Evolutionary conservation across 2,113 vertebrate species (phyloP), one percentile per base, ranked within the genome.

Genomic region (Notothenia rossii): DNA sequence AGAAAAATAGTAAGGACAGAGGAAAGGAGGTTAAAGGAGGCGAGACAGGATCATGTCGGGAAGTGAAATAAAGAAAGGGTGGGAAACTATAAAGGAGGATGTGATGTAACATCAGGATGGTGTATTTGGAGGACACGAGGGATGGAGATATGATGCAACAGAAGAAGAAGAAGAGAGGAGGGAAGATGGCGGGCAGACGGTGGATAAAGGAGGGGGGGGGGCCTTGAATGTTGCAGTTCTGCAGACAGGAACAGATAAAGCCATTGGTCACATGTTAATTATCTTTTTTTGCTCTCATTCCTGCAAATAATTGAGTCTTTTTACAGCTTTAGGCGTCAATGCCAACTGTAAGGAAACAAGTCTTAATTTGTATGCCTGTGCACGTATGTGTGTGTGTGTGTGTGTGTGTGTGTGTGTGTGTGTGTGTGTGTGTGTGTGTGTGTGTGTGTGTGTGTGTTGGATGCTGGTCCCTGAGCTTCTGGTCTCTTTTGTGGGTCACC

Each of bases 401-500:
- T 64, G 54, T 25, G 25, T 70, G 11, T 13, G 68, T 67, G 75
- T 4, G 10, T 59, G 11, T 58, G 43, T 25, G 51, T 54, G 61
- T 68, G 20, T 49, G 22, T 71, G 58, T 64, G 54, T 25, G 25
- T 70, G 11, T 13, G 68, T 67, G 75, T 4, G 10, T 59, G 11
- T 58, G 43, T 25, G 51, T 54, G 61, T 68, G 20, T 49, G 22
- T 71, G 58, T 64, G 54, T 25, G 10, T 59, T 13, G 80, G 68
- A 68, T 10, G 71, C 69, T 1, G 83, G 72, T 83, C 83, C 66
- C 85, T 11, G 33, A 85, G 88, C 77, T 75, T 58, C 48, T 51
- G 66, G 59, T 76, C 40, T 72, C 60, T 82, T 81, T 92, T 85
- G 83, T 92, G 91, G 88, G 84, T 91, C 89, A 89, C 89, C 91